Evolutionary conservation across 1,140 invertebrate genomes (phyloP), one percentile per base, ranked within the genome.

Genomic region (Liolophura sinensis): DNA sequence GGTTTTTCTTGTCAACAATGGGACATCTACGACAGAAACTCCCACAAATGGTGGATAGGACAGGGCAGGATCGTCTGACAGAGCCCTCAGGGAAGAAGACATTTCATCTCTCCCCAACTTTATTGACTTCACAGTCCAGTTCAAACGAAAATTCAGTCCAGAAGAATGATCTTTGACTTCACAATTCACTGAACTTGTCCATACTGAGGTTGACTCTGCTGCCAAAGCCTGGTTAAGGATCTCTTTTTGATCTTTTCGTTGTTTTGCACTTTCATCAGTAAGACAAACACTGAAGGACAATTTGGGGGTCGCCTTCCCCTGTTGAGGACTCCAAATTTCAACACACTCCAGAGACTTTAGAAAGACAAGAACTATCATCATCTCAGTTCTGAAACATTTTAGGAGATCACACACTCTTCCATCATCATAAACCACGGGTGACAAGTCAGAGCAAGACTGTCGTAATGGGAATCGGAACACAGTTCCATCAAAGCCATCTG

Each of bases 41-140:
- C 75, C 74, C 25, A 79, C 78, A 65, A 74, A 78, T 22, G 80
- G 78, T 63, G 71, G 70, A 27, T 75, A 74, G 14, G 64, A 64
- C 31, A 75, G 40, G 9, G 40, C 57, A 56, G 61, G 49, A n/a
- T 74, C 71, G 20, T 62, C 12, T n/a, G 68, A 68, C 20, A 77
- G 61, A 9, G 27, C 46, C 52, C 60, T 60, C 15, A 77, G 50
- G 15, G 65, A 40, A 16, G 52, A 1, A 1, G 71, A 70, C 22
- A 72, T 57, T 14, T 51, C 63, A 5, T 65, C 31, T 15, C 64
- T 66, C 54, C 22, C 9, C 15, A 56, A 48, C 54, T 66, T 48
- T 16, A 66, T 62, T 40, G 60, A 69, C 62, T 76, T 72, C 0
- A 73, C 60, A 31, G 74, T 68, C 56, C 67, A 46, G 73, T n/a